Percentiles rank a stretch among this genome's conserved stretches.
phyloP scores from a whole-genome alignment of 30 jellyfish, hydroid and myxozoan genomes.

The Aurelia aurita complex sp. Pacific region DNA sequence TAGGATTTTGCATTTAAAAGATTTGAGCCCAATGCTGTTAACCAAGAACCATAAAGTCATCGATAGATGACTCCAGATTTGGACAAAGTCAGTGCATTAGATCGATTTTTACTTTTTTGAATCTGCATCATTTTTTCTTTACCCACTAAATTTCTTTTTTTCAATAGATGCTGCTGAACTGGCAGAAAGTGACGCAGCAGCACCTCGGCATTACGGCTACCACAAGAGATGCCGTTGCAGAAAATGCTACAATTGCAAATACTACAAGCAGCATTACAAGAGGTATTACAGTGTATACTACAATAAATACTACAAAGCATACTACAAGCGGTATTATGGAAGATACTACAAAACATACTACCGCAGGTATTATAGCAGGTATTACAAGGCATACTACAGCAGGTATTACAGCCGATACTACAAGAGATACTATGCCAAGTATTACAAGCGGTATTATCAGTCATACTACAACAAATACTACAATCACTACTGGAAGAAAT shows the following conservation, averaged over 20 bases:
- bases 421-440: conserved; percentile 39
- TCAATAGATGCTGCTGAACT: too few species aligned
- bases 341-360: conserved; percentile 13
- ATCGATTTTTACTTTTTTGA: too few species aligned
- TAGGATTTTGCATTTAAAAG: too few species aligned
- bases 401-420: conserved; percentile 29
- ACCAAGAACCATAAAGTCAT: too few species aligned
- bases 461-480: conserved; percentile 13
- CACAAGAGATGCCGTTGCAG: conserved; percentile 16
- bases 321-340: conserved; percentile 17
- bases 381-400: conserved; percentile 40
- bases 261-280: conserved; percentile 29
- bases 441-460: conserved; percentile 4
- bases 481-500: conserved; percentile 1
- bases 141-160: too few species aligned
- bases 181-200: too few species aligned
- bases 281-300: conserved; percentile 11
- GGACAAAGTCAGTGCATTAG: too few species aligned
- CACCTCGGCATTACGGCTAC: too few species aligned
- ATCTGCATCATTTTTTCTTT: too few species aligned
- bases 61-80: too few species aligned
- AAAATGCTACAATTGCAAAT: conserved; percentile 19
- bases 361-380: conserved; percentile 27
- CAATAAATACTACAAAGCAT: conserved; percentile 13
- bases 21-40: too few species aligned